Conservation (phyloP, 2,113 vertebrate genomes). For the Cnemophilus loriae region DNA sequence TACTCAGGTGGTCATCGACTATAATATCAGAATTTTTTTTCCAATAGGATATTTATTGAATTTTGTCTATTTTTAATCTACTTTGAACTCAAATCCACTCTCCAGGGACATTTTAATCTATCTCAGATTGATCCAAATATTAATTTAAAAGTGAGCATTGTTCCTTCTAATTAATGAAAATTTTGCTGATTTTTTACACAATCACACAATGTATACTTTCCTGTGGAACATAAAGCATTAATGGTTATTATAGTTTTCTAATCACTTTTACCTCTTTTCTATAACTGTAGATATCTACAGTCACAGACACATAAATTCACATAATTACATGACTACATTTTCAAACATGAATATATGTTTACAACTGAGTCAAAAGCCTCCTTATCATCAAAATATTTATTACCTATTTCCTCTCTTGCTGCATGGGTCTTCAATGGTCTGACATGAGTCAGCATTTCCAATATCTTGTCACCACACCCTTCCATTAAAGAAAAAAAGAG, state of each 20-base stretch:
- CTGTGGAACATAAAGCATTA: neutral
- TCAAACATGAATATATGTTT: neutral
- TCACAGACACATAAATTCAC: neutral
- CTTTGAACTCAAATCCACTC: neutral
- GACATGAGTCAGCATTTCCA: neutral
- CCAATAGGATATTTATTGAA: neutral
- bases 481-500: neutral
- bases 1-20: neutral
- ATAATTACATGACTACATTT: neutral
- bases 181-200: neutral
- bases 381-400: neutral
- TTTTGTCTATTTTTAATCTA: neutral
- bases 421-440: neutral
- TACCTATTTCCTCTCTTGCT: neutral
- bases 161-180: neutral
- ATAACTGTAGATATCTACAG: neutral
- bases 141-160: neutral
- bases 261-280: neutral
- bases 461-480: neutral
- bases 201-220: fast-evolving
- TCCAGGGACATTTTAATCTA: neutral
- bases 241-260: neutral
- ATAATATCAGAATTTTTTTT: neutral
- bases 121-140: neutral
- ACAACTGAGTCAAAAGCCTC: neutral